phyloP scores from a whole-genome alignment of 2,797 vertebrate genomes.

The Bucorvus abyssinicus region DNA sequence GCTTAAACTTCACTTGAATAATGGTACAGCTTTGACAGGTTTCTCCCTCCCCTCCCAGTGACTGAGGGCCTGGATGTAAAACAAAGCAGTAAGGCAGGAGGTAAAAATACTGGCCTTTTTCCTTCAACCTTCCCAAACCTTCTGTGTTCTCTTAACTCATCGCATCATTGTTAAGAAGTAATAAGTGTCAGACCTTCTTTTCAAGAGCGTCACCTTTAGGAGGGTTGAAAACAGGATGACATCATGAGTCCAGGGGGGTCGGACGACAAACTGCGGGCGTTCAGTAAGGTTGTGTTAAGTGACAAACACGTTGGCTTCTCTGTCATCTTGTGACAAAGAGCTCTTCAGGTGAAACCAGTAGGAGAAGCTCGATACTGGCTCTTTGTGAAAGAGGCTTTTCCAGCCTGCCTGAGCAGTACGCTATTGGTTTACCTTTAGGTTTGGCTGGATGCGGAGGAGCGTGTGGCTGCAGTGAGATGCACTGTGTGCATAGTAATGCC shows the following conservation, averaged over 20 bases:
- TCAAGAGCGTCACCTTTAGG: neutral
- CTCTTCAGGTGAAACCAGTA: slow-evolving; percentile 15
- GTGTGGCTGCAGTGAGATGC: neutral
- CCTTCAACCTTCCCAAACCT: neutral
- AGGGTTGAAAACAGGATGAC: slow-evolving; percentile 42
- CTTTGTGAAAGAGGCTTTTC: neutral
- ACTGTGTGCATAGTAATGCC: neutral
- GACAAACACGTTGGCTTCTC: neutral
- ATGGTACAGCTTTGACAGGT: neutral
- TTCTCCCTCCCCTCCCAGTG: neutral
- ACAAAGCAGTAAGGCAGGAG: neutral
- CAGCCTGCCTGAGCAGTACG: neutral
- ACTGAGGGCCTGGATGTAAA: neutral
- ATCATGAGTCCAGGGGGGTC: slow-evolving; percentile 50
- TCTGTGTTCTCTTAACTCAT: neutral
- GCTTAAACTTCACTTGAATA: neutral
- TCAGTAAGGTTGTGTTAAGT: slow-evolving; percentile 12
- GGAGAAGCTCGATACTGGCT: neutral
- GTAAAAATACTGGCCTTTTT: neutral
- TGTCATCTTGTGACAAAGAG: slow-evolving; percentile 36
- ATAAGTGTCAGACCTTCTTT: neutral
- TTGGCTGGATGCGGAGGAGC: slow-evolving; percentile 1
- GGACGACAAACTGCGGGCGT: neutral
- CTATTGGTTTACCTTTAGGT: slow-evolving; percentile 25
- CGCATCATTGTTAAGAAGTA: neutral